Evolutionary conservation across 2,888 invertebrate species (phyloP), one percentile per base, ranked within the genome.

Genomic region (Drosophila neotestacea): DNA sequence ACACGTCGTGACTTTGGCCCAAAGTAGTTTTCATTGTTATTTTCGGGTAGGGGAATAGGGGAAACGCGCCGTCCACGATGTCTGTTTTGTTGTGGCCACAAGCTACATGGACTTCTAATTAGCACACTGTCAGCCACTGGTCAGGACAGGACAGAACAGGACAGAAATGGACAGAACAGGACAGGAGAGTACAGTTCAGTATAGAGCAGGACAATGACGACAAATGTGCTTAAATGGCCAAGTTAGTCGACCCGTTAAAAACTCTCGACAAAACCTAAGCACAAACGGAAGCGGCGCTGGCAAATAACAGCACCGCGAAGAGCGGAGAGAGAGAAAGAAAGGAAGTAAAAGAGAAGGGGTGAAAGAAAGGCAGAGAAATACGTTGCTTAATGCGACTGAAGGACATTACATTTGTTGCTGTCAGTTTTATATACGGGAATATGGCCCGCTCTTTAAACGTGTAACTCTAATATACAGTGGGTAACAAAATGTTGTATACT

Each of bases 41-140:
- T 60, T 58, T 28, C 4, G 27, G 16, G 34, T 6, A 6, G 30
- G 5, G 30, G 30, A 6, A 30, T 5, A 30, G 30, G 22, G 27
- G 11, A 30, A 51, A 44, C 42, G 44, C 52, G 62, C 44, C 34
- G 22, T 11, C 52, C 41, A 63, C 69, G 70, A 69, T 70, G 88
- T 85, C 80, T 82, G 79, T 87, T 85, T 80, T 89, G 83, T 85
- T 86, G 89, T 86, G 88, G 86, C 86, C 89, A 86, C 86, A 86
- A 85, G 86, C 88, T 89, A 86, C 89, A 86, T 83, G 81, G 89
- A 77, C 89, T 89, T 88, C 86, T 87, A 87, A 87, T 87, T 87
- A 87, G 86, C 89, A 89, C 86, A 87, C 83, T 89, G 89, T 88
- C 88, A 88, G 82, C 74, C 67, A 59, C 42, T 60, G 78, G 69